These are phyloP conservation scores for Psococerastis gibbosa DNA, from an alignment of 2,888 invertebrate species.

Conservation along the genomic window DNA sequence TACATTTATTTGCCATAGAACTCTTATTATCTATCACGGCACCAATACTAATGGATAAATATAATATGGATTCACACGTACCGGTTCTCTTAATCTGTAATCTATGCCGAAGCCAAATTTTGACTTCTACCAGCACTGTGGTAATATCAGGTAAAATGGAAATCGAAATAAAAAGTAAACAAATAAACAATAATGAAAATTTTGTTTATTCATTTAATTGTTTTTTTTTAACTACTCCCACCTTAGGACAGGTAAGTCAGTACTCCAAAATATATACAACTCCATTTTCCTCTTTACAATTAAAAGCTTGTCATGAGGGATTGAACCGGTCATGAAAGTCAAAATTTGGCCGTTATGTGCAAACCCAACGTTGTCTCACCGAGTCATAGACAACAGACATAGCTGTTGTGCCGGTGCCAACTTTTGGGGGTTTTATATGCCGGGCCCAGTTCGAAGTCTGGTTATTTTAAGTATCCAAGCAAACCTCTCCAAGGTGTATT, in stretches of 20 bases:
- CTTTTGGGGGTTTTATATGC: constrained; percentile 3
- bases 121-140: not conserved
- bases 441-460: not conserved
- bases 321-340: no score
- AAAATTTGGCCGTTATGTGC: no score
- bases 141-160: no score
- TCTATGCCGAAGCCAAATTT: no score
- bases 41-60: no score
- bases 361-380: no score
- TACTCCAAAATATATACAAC: not conserved
- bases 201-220: not conserved
- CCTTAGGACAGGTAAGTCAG: not conserved
- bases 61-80: no score
- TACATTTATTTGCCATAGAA: no score
- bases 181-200: constrained; percentile 10
- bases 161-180: constrained; percentile 10
- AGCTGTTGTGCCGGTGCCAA: constrained; percentile 1
- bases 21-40: no score
- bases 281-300: not conserved
- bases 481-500: constrained; percentile 2
- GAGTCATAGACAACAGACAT: not conserved
- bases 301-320: no score
- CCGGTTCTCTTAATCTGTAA: no score
- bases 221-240: not conserved
- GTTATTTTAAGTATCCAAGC: constrained; percentile 1